Conservation (phyloP, 53 echinoderm and acorn worm species). For the Echinarachnius parma region DNA sequence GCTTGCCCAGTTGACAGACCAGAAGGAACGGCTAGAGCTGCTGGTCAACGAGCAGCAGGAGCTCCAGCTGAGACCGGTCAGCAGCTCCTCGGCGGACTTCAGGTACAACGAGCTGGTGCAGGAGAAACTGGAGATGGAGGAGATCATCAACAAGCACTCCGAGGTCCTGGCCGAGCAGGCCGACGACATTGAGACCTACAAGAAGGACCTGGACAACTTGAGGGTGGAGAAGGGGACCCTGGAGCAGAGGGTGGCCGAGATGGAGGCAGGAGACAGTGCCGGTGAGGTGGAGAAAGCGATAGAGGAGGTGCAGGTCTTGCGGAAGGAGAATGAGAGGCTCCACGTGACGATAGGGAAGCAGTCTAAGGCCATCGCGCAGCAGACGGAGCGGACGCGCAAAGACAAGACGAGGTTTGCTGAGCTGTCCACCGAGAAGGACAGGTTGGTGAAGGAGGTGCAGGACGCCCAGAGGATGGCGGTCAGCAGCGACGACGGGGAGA, state of each 20-base stretch:
- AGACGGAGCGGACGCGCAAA: constrained; percentile 67
- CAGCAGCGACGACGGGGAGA: constrained; percentile 10
- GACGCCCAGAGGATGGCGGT: background rate
- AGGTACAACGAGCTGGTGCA: constrained; percentile 62
- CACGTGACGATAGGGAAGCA: constrained; percentile 69
- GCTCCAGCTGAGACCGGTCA: constrained; percentile 41
- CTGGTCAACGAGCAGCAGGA: constrained; percentile 46
- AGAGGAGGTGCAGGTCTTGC: constrained; percentile 53
- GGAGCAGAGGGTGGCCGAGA: constrained; percentile 30
- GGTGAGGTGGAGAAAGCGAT: constrained; percentile 6
- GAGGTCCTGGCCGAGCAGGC: constrained; percentile 63
- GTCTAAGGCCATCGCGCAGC: constrained; percentile 83
- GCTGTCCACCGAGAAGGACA: constrained; percentile 63
- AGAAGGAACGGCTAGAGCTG: constrained; percentile 68
- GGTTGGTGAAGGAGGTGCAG: constrained; percentile 29
- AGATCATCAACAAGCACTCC: constrained; percentile 58
- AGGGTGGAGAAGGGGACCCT: constrained; percentile 39
- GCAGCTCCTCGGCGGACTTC: constrained; percentile 17
- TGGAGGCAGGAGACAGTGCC: background rate
- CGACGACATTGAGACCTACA: constrained; percentile 49
- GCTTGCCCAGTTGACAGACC: constrained; percentile 80
- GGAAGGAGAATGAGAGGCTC: constrained; percentile 56
- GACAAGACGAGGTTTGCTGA: constrained; percentile 65
- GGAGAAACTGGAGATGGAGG: constrained; percentile 65
- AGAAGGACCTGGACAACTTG: constrained; percentile 38